These are phyloP conservation scores for Rhodophaea formosa DNA, from an alignment of 2,888 invertebrate species.

Conservation along the genomic window DNA sequence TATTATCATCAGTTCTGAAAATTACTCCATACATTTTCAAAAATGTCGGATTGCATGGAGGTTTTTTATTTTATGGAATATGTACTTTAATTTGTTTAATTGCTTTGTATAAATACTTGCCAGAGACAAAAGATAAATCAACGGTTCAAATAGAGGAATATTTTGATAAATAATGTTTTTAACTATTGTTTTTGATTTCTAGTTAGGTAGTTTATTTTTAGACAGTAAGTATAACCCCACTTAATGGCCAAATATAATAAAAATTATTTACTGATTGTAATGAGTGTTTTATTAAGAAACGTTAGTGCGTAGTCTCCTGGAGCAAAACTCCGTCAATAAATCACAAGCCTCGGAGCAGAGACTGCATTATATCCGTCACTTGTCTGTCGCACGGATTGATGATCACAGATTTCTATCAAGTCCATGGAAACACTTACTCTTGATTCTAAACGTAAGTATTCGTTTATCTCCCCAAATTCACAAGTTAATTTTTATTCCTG, in stretches of 20 bases:
- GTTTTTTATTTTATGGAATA: constrained; percentile 27
- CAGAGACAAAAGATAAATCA: too few relatives aligned
- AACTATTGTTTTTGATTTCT: too few relatives aligned
- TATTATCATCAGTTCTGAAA: constrained; percentile 27
- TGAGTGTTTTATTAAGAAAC: too few relatives aligned
- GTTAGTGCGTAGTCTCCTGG: not conserved
- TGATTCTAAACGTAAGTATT: not conserved
- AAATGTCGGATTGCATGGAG: constrained; percentile 31
- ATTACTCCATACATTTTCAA: constrained; percentile 32
- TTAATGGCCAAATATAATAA: too few relatives aligned
- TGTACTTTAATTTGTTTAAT: too few relatives aligned
- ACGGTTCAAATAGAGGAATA: too few relatives aligned
- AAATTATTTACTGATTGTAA: too few relatives aligned
- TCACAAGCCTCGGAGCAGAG: constrained; percentile 47
- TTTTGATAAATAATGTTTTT: too few relatives aligned
- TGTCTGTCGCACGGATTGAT: constrained; percentile 56
- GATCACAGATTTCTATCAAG: constrained; percentile 41
- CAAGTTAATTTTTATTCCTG: too few relatives aligned
- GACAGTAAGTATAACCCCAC: too few relatives aligned
- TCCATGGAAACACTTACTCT: constrained; percentile 4
- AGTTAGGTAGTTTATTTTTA: too few relatives aligned
- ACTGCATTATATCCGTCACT: constrained; percentile 64
- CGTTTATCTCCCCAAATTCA: not conserved
- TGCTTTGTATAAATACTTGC: too few relatives aligned
- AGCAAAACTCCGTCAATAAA: constrained; percentile 49